Evolutionary conservation across 2,113 vertebrate genomes (phyloP).

Genomic region (Zosterops japonicus): DNA sequence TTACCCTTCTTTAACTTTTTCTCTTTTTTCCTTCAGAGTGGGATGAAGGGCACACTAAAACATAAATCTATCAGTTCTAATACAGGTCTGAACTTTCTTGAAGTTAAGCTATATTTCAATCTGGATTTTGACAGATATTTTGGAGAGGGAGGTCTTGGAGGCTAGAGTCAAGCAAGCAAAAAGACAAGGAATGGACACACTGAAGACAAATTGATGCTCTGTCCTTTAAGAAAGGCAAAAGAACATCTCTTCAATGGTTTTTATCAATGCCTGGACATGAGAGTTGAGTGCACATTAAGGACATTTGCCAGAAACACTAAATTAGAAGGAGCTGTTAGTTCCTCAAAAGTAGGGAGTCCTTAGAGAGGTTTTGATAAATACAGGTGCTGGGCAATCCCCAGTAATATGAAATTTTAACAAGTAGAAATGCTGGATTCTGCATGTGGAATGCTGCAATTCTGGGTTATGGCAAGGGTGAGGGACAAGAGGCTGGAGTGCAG

Average conservation of each 20-base stretch:
- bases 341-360: neutral
- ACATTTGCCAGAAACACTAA: neutral
- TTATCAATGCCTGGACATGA: neutral
- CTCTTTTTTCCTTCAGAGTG: neutral
- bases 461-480: neutral
- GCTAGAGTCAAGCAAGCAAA: neutral
- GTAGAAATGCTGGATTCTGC: neutral
- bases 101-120: neutral
- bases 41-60: neutral
- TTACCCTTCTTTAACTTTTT: neutral
- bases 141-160: rapidly evolving
- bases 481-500: neutral
- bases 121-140: neutral
- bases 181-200: neutral
- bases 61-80: neutral
- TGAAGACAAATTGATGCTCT: neutral
- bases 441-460: neutral
- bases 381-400: neutral
- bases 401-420: neutral
- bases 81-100: neutral
- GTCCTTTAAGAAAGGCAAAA: neutral
- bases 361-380: neutral
- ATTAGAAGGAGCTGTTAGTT: neutral
- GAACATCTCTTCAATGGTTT: neutral
- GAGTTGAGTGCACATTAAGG: neutral